Evolutionary conservation across 2,888 invertebrate genomes (phyloP), one percentile per base, ranked within the genome.

Genomic region (Noctua janthina): DNA sequence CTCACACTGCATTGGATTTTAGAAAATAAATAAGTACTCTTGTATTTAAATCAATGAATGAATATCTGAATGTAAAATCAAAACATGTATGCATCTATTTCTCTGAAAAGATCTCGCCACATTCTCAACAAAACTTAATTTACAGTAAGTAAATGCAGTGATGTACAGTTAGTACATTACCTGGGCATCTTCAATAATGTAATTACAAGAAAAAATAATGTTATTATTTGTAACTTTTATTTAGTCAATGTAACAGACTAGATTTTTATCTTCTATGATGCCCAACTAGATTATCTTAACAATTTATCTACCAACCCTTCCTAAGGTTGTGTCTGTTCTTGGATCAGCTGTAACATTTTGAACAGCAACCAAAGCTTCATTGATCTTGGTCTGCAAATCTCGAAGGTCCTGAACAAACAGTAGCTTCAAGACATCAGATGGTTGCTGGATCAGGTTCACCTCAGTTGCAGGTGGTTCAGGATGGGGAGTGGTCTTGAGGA

Each of bases 331-430:
- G 93, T 99, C 99, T 85, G 99, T 99, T 96, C 99, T 99, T 4
- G 99, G 99, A 97, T 99, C 98, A 8, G 99, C 99, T 1, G 99
- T 99, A 2, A 99, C 97, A 84, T 97, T 98, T 96, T 99, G 99
- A 7, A 99, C 98, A 69, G 98, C 97, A 2, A 99, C 99, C 88
- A 99, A 98, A 1, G 99, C 98, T 94, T 99, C 99, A 95, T 99
- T 99, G 74, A 99, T 99, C 91, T 97, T 98, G 0, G 99, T 99
- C 94, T 99, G 99, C 74, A 99, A 97, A 85, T 98, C 97, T 91
- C 99, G 96, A 35, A 99, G 96, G 93, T 99, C 98, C 91, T 98
- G 98, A 84, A 99, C 98, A 94, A 99, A 99, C 39, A 99, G 95
- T 10, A 99, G 96, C 78, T 98, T 97, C 43, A 99, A 94, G 29